Base-by-base conservation (phyloP, 2,113 vertebrate species). In the Coracopsis vasa region DNA sequence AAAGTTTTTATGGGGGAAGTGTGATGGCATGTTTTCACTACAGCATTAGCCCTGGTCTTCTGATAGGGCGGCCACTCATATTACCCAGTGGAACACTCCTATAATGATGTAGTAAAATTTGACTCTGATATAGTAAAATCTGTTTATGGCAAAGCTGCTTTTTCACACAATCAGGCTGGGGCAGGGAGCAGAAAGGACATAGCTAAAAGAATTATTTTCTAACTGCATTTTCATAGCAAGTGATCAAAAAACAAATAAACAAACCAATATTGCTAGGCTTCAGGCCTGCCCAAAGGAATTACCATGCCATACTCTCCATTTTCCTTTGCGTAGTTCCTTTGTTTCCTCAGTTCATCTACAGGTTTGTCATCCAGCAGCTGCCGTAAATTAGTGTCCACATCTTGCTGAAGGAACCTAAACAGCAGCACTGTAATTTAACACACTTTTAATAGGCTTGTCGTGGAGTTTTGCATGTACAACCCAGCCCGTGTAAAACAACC, bases 41-140 rank as follows among this genome's bases (percentile, higher is more conserved):
- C 53, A 87, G 80, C 82, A 94, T 97, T 97, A 96, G 88, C 86
- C 92, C 92, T 96, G 93, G 94, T 73, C 91, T 96, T 96, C 94
- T 92, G 94, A 89, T 95, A 97, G 97, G 93, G 88, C 81, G 7
- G 97, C 97, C 97, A 98, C 97, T 98, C 97, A 89, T 69, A 93
- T 97, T 95, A 96, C 94, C 96, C 97, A 61, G 58, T 97, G 96
- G 97, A 98, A 97, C 96, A 84, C 96, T 97, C 95, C 80, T 88
- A 96, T 98, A 98, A 98, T 98, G 97, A 98, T 98, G 97, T 92
- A 96, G 97, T 98, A 98, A 98, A 98, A 98, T 98, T 98, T 98
- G 98, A 98, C 98, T 98, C 98, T 98, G 98, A 98, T 98, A 98
- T 98, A 98, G 98, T 98, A 98, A 98, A 98, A 98, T 98, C 98